A percentile compares a stretch with the other conserved stretches of the same genome.
Evolutionary conservation across 1,140 invertebrate genomes (phyloP).

Genomic region (Ephestia elutella): DNA sequence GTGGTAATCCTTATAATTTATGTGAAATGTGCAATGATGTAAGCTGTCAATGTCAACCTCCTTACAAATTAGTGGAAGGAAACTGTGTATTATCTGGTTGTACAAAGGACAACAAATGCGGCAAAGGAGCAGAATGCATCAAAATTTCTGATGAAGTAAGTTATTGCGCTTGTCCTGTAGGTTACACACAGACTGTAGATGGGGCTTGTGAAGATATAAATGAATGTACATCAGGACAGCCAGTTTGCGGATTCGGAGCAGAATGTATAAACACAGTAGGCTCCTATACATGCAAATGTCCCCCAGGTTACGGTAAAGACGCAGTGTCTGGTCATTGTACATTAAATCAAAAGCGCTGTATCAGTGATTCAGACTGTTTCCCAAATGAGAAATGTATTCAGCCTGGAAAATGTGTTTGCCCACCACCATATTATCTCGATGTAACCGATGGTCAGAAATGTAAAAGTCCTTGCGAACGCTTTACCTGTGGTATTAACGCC

Average conservation of each 20-base stretch:
- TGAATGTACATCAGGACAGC: slow-evolving; percentile 85
- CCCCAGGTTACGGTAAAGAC: slow-evolving; percentile 79
- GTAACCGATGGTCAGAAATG: slow-evolving; percentile 86
- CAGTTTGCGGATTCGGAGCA: slow-evolving; percentile 88
- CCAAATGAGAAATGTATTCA: slow-evolving; percentile 92
- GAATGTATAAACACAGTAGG: slow-evolving; percentile 88
- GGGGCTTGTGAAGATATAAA: slow-evolving; percentile 89
- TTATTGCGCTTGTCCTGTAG: slow-evolving; percentile 91
- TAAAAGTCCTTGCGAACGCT: slow-evolving; percentile 91
- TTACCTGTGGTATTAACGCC: slow-evolving; percentile 93
- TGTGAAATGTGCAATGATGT: slow-evolving; percentile 90
- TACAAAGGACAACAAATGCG: slow-evolving; percentile 84
- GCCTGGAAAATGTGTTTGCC: slow-evolving; percentile 91
- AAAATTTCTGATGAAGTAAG: slow-evolving; percentile 91
- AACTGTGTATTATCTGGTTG: slow-evolving; percentile 90
- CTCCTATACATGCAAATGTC: slow-evolving; percentile 87
- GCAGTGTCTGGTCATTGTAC: slow-evolving; percentile 82
- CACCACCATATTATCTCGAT: slow-evolving; percentile 90
- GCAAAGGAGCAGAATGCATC: slow-evolving; percentile 89
- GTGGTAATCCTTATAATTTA: slow-evolving; percentile 89
- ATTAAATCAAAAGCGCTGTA: slow-evolving; percentile 85
- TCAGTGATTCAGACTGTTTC: slow-evolving; percentile 86
- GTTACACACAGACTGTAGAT: slow-evolving; percentile 81
- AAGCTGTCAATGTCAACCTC: slow-evolving; percentile 89
- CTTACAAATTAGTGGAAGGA: slow-evolving; percentile 87